These are phyloP conservation scores for Azemiops feae DNA, from an alignment of 2,113 vertebrate species.

Conservation along the genomic window DNA sequence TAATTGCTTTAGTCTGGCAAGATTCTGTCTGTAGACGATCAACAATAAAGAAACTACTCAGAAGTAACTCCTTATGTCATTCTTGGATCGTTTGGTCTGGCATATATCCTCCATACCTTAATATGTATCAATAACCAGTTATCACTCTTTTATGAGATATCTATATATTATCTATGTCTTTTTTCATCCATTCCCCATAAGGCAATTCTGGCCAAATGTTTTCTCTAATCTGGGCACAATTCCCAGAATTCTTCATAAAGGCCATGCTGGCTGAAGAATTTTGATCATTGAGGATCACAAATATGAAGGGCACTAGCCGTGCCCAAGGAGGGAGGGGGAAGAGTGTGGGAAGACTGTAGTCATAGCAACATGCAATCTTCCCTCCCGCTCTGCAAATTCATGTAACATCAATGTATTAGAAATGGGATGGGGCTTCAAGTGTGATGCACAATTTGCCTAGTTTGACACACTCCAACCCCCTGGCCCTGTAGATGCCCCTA, in stretches of 20 bases:
- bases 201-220: neutral
- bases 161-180: neutral
- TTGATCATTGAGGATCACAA: neutral
- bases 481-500: neutral
- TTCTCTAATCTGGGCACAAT: neutral
- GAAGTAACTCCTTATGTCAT: neutral
- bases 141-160: neutral
- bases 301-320: neutral
- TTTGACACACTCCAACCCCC: neutral
- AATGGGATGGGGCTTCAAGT: neutral
- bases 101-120: neutral
- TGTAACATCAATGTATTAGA: neutral
- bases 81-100: neutral
- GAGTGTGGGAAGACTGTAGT: neutral
- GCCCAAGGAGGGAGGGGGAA: neutral
- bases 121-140: neutral
- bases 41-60: neutral
- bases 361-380: neutral
- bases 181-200: neutral
- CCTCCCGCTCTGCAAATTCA: neutral
- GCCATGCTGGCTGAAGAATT: neutral
- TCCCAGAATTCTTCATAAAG: neutral
- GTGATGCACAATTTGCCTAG: neutral
- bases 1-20: neutral
- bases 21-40: neutral